Evolutionary conservation across 1,140 invertebrate genomes (phyloP).

Genomic region (Caenorhabditis inopinata): DNA sequence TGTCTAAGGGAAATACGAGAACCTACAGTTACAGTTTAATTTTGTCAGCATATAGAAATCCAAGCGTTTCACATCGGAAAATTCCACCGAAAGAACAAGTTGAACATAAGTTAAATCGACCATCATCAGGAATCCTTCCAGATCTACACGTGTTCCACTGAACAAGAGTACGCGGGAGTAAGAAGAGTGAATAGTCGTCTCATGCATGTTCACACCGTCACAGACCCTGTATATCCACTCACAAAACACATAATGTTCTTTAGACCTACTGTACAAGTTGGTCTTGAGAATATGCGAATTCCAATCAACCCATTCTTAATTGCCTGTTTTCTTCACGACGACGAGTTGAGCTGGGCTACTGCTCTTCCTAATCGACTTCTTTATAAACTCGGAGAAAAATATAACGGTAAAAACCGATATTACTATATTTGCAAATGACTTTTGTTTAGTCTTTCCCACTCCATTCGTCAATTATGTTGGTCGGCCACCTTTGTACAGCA

Average conservation of each 20-base stretch:
- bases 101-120: not conserved
- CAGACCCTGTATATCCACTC: not conserved
- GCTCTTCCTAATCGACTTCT: conserved; percentile 35
- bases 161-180: conserved; percentile 7
- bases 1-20: too few relatives aligned
- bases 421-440: not conserved
- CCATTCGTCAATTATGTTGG: conserved; percentile 26
- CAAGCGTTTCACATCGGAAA: too few relatives aligned
- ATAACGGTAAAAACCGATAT: not conserved
- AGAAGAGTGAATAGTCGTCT: not conserved
- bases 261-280: conserved; percentile 10
- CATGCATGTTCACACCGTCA: not conserved
- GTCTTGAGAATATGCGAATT: not conserved
- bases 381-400: conserved; percentile 33
- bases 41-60: too few relatives aligned
- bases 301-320: conserved; percentile 11
- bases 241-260: conserved; percentile 33
- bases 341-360: conserved; percentile 28
- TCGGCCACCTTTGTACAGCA: not conserved
- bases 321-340: conserved; percentile 36
- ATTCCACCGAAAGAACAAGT: not conserved
- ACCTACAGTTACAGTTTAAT: too few relatives aligned
- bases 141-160: not conserved
- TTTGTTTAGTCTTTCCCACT: conserved; percentile 10
- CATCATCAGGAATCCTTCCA: conserved; percentile 1